These are phyloP conservation scores for Cygnus olor DNA, from an alignment of 2,797 vertebrate genomes.

Conservation along the genomic window DNA sequence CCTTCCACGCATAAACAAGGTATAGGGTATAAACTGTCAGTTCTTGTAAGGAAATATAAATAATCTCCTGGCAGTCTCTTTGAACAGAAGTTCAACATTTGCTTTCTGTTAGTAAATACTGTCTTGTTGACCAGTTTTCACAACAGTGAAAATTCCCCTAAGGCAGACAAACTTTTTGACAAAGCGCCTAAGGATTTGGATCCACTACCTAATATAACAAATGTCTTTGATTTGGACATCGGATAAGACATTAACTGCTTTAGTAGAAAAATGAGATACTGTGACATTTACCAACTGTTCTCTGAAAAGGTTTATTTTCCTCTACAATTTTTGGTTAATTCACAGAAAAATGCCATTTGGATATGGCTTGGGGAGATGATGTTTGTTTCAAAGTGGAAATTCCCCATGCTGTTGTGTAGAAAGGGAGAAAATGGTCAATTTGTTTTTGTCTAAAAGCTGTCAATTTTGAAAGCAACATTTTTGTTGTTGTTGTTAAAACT, in stretches of 20 bases:
- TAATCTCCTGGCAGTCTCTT: neutral
- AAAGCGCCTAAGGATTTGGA: neutral
- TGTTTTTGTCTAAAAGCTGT: neutral
- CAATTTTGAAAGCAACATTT: neutral
- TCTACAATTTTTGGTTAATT: neutral
- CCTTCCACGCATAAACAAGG: neutral
- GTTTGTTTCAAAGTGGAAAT: neutral
- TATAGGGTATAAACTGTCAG: neutral
- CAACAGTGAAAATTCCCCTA: neutral
- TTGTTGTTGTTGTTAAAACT: neutral
- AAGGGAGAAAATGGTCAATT: neutral
- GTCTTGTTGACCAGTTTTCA: neutral
- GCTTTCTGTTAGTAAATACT: neutral
- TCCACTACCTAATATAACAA: neutral
- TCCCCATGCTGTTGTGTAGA: neutral
- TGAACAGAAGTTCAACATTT: neutral
- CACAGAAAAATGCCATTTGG: neutral
- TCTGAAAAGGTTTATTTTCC: neutral
- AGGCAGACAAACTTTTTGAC: neutral
- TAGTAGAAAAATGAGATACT: neutral
- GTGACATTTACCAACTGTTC: neutral
- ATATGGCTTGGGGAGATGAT: neutral
- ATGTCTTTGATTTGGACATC: neutral
- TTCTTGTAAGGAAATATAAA: neutral
- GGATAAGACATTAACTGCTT: neutral